Evolutionary conservation across 2,888 invertebrate genomes (phyloP).

Genomic region (Phania funesta): DNA sequence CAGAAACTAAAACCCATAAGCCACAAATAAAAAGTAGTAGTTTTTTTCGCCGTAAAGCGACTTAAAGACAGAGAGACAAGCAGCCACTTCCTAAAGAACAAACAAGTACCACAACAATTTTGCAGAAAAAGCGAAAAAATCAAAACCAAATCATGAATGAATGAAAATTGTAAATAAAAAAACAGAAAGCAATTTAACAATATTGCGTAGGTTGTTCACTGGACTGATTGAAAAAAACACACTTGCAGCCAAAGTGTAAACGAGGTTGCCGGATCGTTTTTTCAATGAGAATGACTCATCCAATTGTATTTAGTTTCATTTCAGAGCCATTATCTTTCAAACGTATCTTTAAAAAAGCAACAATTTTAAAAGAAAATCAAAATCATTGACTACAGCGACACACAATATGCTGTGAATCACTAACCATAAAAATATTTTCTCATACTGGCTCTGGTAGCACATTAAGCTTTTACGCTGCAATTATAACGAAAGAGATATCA

Average conservation of each 20-base stretch:
- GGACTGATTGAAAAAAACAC: slow-evolving; percentile 14
- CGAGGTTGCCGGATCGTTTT: slow-evolving; percentile 6
- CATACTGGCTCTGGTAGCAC: too few species aligned
- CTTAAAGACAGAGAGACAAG: background rate
- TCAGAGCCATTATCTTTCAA: too few species aligned
- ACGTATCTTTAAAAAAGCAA: too few species aligned
- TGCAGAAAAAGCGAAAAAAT: slow-evolving; percentile 46
- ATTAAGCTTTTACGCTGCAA: too few species aligned
- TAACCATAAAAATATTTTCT: too few species aligned
- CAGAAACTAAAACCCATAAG: background rate
- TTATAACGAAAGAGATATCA: too few species aligned
- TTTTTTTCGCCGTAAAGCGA: slow-evolving; percentile 11
- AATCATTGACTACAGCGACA: too few species aligned
- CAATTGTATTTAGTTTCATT: too few species aligned
- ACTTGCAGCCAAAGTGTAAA: too few species aligned
- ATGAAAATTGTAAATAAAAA: slow-evolving; percentile 46
- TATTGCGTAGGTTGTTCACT: slow-evolving; percentile 50
- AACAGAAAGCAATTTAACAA: slow-evolving; percentile 23
- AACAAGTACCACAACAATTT: slow-evolving; percentile 47
- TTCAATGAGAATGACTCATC: background rate
- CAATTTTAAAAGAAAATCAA: too few species aligned
- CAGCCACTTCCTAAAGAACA: slow-evolving; percentile 37
- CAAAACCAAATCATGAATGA: slow-evolving; percentile 24
- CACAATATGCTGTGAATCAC: too few species aligned
- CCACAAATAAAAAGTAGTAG: too few species aligned